These are phyloP conservation scores for Tragopan temminckii DNA, from an alignment of 2,797 vertebrate genomes.

Conservation along the genomic window DNA sequence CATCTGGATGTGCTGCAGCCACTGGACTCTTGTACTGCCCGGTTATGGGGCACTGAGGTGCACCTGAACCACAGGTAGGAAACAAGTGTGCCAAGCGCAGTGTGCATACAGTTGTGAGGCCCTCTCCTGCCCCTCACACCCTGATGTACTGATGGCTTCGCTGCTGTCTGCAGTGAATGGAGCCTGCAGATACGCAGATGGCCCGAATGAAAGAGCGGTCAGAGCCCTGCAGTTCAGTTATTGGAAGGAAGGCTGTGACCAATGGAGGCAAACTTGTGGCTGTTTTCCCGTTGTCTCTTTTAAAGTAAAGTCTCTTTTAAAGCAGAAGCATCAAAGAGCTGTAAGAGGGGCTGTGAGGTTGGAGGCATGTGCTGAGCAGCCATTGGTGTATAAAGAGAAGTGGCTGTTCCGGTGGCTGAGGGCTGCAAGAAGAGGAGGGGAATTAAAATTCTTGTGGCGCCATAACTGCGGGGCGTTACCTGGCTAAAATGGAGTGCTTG, in stretches of 20 bases:
- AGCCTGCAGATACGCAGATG: background rate
- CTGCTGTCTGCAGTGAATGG: background rate
- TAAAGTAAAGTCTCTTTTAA: background rate
- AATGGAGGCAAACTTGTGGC: background rate
- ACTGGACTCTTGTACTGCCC: background rate
- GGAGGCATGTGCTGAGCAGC: background rate
- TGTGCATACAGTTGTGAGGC: background rate
- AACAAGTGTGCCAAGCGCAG: background rate
- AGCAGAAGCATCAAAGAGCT: background rate
- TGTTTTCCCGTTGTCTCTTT: background rate
- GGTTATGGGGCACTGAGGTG: fast-evolving
- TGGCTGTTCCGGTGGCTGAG: background rate
- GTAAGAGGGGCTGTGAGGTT: background rate
- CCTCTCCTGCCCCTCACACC: background rate
- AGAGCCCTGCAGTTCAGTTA: background rate
- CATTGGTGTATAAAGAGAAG: background rate
- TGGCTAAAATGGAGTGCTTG: background rate
- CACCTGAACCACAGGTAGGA: background rate
- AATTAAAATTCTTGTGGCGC: background rate
- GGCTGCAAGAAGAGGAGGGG: background rate
- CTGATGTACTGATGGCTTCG: background rate
- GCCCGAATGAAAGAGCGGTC: background rate
- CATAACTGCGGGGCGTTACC: background rate
- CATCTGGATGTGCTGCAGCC: background rate
- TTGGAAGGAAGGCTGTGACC: background rate